Base-by-base conservation (phyloP, 1,140 invertebrate species). In the Streblospio benedicti region DNA sequence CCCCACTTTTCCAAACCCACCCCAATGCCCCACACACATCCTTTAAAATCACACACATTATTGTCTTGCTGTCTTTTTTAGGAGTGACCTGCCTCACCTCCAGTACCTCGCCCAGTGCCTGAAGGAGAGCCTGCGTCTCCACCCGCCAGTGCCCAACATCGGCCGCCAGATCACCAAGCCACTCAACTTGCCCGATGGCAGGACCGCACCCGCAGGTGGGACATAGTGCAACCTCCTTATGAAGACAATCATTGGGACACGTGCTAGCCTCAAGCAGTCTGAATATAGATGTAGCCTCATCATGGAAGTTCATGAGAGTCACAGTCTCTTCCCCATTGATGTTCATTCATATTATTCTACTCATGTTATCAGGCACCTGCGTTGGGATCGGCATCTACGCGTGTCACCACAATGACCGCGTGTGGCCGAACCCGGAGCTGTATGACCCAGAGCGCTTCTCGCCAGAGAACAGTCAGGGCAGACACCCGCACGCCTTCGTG, bases 141-240 rank as follows among this genome's bases (percentile, higher is more conserved):
- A 71, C 55, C 66, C 72, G 27, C 72, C 80, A 1, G 71, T 79
- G 16, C 88, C 89, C 0, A 75, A 86, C 20, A 88, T 91, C 65
- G 86, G 85, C 1, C 79, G 89, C 65, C 76, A 85, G 60, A 68
- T 88, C 1, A 85, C 84, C 49, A 79, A 86, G 67, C 85, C 90
- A 60, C 73, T 78, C 16, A 14, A 16, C 5, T 41, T 43, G 18
- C 31, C 31, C 12, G 53, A 56, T 4, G 53, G 53, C 38, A 56
- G 33, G 43, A 18, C 14, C 23, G 5, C 28, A 3, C 0, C 53
- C 6, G 18, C 20, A 32, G 53, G 33, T 56, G 9, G 43, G 53
- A n/a, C n/a, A n/a, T n/a, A n/a, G n/a, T n/a, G n/a, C n/a, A n/a
- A n/a, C n/a, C n/a, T n/a, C n/a, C n/a, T n/a, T n/a, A n/a, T n/a